Percentiles rank a stretch among this genome's conserved stretches.
Evolutionary conservation across 2,113 vertebrate genomes (phyloP).

Genomic region (pig (Sus scrofa)): T2T-Sscrofa CM000824.6:142176501-142177000

Average conservation of each 20-base stretch:
- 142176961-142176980: too few relatives aligned
- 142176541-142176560: neutral
- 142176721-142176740: neutral
- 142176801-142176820: slow-evolving; percentile 1
- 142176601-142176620: neutral
- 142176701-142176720: neutral
- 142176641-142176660: neutral
- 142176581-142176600: neutral
- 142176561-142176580: neutral
- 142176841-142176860: neutral
- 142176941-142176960: too few relatives aligned
- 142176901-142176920: too few relatives aligned
- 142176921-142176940: too few relatives aligned
- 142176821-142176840: neutral
- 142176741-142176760: neutral
- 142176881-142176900: too few relatives aligned
- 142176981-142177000: too few relatives aligned
- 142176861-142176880: neutral
- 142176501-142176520: neutral
- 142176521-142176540: neutral
- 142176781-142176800: neutral
- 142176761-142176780: neutral
- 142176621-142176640: neutral
- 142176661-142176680: neutral
- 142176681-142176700: neutral